phyloP scores from a whole-genome alignment of 2,113 vertebrate species.

The Casuarius casuarius region DNA sequence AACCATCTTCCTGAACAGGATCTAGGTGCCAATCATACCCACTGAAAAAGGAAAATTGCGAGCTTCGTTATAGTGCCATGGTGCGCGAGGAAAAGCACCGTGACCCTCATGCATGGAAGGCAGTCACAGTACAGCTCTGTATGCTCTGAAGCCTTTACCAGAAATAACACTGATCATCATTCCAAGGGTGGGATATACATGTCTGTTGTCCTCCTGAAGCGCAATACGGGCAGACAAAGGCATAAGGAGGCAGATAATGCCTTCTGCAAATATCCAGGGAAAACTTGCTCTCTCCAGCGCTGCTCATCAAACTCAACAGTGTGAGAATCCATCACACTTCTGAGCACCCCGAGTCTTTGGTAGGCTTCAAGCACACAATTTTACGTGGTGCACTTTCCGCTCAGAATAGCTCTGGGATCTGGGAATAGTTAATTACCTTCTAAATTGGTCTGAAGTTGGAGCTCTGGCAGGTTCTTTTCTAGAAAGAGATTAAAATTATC shows the following conservation, averaged over 20 bases:
- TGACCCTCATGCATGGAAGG: background rate
- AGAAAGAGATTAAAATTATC: background rate
- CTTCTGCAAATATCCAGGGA: background rate
- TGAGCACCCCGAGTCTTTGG: background rate
- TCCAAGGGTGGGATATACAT: rapidly evolving
- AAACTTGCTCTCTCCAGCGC: background rate
- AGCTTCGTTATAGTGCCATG: background rate
- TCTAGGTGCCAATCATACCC: background rate
- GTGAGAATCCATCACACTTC: background rate
- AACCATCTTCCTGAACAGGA: background rate
- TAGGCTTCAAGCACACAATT: background rate
- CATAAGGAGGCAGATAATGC: no score
- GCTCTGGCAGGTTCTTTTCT: background rate
- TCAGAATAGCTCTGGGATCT: background rate
- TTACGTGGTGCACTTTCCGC: background rate
- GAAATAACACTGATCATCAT: rapidly evolving
- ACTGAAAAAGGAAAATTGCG: background rate
- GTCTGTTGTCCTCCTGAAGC: no score
- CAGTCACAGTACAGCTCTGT: background rate
- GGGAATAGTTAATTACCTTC: background rate
- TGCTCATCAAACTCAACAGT: background rate
- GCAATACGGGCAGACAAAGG: no score
- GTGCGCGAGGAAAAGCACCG: background rate
- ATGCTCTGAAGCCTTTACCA: background rate
- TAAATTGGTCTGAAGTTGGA: background rate